Percentiles rank a stretch among this genome's conserved stretches.
These are phyloP conservation scores for Pseudorhombus dupliciocellatus DNA, from an alignment of 2,113 vertebrate genomes.

Conservation along the genomic window DNA sequence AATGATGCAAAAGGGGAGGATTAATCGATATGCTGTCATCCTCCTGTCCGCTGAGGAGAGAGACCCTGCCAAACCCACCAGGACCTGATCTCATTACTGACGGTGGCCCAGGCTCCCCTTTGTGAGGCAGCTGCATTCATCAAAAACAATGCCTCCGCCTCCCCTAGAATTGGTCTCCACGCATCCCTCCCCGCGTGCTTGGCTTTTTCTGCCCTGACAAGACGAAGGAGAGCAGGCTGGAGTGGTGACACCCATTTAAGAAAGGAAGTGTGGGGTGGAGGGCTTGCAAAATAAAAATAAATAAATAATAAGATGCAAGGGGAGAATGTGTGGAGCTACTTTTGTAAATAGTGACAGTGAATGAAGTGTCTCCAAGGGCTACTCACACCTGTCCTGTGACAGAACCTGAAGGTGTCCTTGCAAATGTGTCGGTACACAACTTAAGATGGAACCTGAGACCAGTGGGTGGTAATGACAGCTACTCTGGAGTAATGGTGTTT, in stretches of 20 bases:
- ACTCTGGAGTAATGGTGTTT: conserved; percentile 11
- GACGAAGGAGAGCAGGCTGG: conserved; percentile 50
- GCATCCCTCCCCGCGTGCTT: conserved; percentile 34
- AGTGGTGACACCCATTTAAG: conserved; percentile 61
- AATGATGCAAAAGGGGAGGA: conserved; percentile 50
- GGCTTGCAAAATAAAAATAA: conserved; percentile 43
- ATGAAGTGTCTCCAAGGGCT: background rate
- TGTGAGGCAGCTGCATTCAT: conserved; percentile 64
- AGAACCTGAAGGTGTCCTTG: conserved; percentile 55
- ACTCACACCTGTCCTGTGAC: conserved; percentile 33
- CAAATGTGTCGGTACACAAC: conserved; percentile 11
- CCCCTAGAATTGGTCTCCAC: conserved; percentile 26
- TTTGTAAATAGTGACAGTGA: conserved; percentile 10
- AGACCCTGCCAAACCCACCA: conserved; percentile 68
- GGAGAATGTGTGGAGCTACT: background rate
- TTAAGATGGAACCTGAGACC: conserved; percentile 34
- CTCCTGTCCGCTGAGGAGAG: conserved; percentile 41
- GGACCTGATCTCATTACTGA: conserved; percentile 68
- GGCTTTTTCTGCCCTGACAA: conserved; percentile 48
- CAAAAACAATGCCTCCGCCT: conserved; percentile 50
- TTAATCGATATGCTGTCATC: conserved; percentile 71
- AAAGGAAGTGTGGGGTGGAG: conserved; percentile 10
- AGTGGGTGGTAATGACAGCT: conserved; percentile 25
- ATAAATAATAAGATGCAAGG: background rate
- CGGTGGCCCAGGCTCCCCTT: conserved; percentile 49